Evolutionary conservation across 92 coral and sea anemone species (phyloP).

Genomic region (Plumapathes pennacea): DNA sequence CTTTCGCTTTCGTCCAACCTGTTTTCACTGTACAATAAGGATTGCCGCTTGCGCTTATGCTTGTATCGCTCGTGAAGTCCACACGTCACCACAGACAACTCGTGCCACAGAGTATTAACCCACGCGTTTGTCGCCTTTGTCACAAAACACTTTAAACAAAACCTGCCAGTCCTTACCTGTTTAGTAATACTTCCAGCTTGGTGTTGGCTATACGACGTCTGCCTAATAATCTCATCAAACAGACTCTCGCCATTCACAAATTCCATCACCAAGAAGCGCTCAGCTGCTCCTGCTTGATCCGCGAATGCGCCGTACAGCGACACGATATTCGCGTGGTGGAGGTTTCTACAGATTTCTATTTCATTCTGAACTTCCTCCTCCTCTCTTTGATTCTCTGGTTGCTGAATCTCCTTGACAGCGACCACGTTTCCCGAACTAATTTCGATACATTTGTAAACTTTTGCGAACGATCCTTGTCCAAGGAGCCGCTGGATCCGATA

Average conservation of each 20-base stretch:
- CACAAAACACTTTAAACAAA: too few relatives aligned
- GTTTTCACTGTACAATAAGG: too few relatives aligned
- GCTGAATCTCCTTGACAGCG: slow-evolving; percentile 28
- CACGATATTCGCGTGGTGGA: slow-evolving; percentile 20
- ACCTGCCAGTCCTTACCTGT: slow-evolving; percentile 55
- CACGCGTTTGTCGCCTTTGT: too few relatives aligned
- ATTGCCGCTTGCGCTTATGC: too few relatives aligned
- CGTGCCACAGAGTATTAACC: too few relatives aligned
- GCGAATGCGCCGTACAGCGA: slow-evolving; percentile 8
- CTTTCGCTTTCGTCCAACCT: too few relatives aligned
- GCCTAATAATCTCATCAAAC: slow-evolving; percentile 69
- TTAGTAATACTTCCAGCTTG: slow-evolving; percentile 59
- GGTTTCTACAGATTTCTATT: slow-evolving; percentile 17
- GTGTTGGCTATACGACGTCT: slow-evolving; percentile 51
- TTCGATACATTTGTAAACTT: slow-evolving; percentile 24
- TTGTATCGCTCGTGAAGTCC: too few relatives aligned
- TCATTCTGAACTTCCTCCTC: slow-evolving; percentile 8
- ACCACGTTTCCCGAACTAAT: slow-evolving; percentile 5
- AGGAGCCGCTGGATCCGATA: too few relatives aligned
- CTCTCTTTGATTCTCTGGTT: slow-evolving; percentile 6
- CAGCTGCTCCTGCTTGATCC: background rate
- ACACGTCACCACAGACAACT: too few relatives aligned
- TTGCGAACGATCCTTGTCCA: slow-evolving; percentile 28
- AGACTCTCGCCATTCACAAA: slow-evolving; percentile 66
- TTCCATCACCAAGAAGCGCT: slow-evolving; percentile 65